A percentile compares a stretch with the other conserved stretches of the same genome.
These are phyloP conservation scores for Delichon dasypus DNA, from an alignment of 2,797 vertebrate species.

Conservation along the genomic window DNA sequence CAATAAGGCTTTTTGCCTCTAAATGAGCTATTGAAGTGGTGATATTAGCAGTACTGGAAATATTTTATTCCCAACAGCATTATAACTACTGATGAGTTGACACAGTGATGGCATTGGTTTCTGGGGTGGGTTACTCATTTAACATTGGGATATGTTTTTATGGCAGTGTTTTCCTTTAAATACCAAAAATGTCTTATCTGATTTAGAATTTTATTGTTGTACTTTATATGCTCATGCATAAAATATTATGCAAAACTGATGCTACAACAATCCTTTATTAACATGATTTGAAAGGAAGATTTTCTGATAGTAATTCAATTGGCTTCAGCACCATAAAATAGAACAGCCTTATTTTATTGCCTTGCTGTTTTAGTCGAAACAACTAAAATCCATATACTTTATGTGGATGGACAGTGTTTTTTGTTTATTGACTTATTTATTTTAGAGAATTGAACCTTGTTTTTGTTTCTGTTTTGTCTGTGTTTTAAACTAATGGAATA, in stretches of 20 bases:
- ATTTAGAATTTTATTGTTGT: not conserved
- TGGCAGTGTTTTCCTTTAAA: not conserved
- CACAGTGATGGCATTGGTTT: not conserved
- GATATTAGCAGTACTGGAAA: not conserved
- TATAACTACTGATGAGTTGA: not conserved
- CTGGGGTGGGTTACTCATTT: not conserved
- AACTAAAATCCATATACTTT: not conserved
- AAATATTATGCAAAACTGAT: constrained; percentile 27
- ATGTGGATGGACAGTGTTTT: not conserved
- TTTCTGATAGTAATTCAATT: constrained; percentile 23
- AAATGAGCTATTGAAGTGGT: not conserved
- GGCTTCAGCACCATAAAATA: not conserved
- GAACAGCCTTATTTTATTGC: not conserved
- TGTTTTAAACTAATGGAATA: not conserved
- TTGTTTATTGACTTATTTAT: not conserved
- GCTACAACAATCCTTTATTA: constrained; percentile 7
- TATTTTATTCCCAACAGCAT: not conserved
- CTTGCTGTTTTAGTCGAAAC: not conserved
- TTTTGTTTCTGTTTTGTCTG: not conserved
- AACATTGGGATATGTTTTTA: not conserved
- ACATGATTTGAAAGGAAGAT: constrained; percentile 17
- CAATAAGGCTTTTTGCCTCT: not conserved
- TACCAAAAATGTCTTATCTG: not conserved
- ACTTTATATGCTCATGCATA: constrained; percentile 28
- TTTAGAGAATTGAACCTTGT: not conserved